Conservation (phyloP, 2,797 vertebrate species). For the Pempheris klunzingeri region DNA sequence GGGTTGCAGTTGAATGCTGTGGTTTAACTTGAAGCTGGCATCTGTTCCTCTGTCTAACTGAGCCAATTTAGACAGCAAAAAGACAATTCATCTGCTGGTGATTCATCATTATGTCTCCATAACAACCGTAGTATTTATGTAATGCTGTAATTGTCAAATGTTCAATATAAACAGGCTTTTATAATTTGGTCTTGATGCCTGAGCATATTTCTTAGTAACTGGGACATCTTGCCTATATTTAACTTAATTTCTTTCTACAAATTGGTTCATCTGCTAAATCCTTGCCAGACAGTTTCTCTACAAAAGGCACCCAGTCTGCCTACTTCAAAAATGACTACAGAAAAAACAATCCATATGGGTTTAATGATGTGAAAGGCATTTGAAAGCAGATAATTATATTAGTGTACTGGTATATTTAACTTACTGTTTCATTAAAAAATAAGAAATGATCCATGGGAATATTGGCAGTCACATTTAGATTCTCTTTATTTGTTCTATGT, state of each 20-base stretch:
- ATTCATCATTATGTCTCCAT: constrained; percentile 68
- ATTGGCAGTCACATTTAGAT: background rate
- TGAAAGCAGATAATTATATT: background rate
- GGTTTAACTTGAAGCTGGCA: constrained; percentile 25
- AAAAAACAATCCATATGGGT: background rate
- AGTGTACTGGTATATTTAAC: background rate
- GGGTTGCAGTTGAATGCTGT: constrained; percentile 34
- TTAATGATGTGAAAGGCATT: background rate
- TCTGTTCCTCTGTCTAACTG: constrained; percentile 31
- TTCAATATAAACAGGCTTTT: constrained; percentile 47
- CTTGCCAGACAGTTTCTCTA: constrained; percentile 23
- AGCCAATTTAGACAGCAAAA: constrained; percentile 26
- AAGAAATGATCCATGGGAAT: background rate
- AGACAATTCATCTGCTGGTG: constrained; percentile 47
- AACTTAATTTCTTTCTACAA: constrained; percentile 32
- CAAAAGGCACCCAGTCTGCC: constrained; percentile 19
- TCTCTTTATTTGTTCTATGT: background rate
- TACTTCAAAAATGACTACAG: background rate
- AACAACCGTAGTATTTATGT: constrained; percentile 73
- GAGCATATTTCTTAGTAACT: constrained; percentile 46
- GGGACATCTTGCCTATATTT: constrained; percentile 58
- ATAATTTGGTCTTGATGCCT: constrained; percentile 49
- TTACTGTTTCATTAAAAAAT: background rate
- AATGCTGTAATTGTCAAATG: constrained; percentile 49
- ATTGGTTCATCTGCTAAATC: constrained; percentile 52